Evolutionary conservation across 2,888 invertebrate species (phyloP).

Genomic region (Mythimna impura): DNA sequence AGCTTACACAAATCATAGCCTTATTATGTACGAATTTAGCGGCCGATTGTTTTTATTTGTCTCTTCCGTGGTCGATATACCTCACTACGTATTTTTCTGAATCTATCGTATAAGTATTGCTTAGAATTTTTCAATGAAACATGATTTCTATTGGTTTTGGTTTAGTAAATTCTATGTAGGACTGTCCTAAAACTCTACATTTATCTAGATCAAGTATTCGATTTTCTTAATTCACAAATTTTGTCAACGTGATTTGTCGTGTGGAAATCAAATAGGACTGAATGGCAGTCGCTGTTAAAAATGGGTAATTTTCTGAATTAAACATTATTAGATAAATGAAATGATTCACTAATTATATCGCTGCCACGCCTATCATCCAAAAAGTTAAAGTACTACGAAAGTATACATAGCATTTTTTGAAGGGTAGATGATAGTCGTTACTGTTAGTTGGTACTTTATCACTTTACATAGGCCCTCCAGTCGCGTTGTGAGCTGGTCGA

Average conservation of each 20-base stretch:
- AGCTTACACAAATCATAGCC: constrained; percentile 60
- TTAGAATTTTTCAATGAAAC: no score
- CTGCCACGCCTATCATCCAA: no score
- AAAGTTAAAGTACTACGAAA: neutral
- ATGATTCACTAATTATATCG: neutral
- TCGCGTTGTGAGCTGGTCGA: neutral
- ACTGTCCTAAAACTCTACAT: neutral
- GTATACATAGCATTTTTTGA: neutral
- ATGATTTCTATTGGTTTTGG: neutral
- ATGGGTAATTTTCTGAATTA: neutral
- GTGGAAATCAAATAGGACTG: no score
- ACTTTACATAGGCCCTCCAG: neutral
- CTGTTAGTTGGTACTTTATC: neutral
- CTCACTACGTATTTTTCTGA: neutral
- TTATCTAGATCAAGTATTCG: neutral
- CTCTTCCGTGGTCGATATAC: constrained; percentile 3
- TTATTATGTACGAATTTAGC: constrained; percentile 34
- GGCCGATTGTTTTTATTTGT: constrained; percentile 36
- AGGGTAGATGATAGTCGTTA: neutral
- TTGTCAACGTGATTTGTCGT: neutral
- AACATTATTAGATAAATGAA: neutral
- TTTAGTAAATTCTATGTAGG: neutral
- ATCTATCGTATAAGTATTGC: neutral
- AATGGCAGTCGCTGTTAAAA: neutral
- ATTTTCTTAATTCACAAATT: neutral